Conservation (phyloP, 2,888 invertebrate species). For the Crocallis elinguaria region DNA sequence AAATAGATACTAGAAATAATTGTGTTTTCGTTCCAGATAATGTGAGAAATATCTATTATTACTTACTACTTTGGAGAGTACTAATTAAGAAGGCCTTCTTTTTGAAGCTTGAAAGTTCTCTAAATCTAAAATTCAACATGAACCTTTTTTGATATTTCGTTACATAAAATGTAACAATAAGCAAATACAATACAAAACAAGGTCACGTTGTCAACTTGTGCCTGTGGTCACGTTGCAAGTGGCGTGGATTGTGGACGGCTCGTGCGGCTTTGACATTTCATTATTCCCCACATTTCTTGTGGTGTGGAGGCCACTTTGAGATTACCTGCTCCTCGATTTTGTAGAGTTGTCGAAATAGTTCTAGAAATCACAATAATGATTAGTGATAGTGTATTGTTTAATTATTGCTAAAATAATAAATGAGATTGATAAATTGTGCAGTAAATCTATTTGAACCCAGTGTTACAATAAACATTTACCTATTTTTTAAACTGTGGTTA, state of each 20-base stretch:
- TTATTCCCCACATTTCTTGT: conserved; percentile 37
- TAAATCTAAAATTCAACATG: background rate
- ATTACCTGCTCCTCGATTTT: conserved; percentile 26
- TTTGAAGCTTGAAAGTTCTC: too few relatives aligned
- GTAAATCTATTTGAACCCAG: background rate
- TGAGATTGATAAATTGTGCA: background rate
- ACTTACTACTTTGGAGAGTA: too few relatives aligned
- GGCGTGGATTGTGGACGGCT: conserved; percentile 70
- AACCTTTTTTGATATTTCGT: background rate
- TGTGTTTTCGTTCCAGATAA: too few relatives aligned
- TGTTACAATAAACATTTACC: too few relatives aligned
- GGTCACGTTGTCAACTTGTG: conserved; percentile 32
- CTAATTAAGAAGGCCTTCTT: too few relatives aligned
- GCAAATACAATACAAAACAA: background rate
- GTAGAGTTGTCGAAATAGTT: conserved; percentile 35
- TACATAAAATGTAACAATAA: background rate
- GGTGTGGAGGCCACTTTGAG: conserved; percentile 29
- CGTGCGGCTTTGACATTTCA: conserved; percentile 43
- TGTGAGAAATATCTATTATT: too few relatives aligned
- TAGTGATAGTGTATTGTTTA: background rate
- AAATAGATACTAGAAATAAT: too few relatives aligned
- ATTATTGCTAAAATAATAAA: background rate
- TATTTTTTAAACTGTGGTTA: too few relatives aligned
- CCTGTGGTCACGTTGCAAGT: conserved; percentile 85
- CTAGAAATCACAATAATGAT: conserved; percentile 30